Evolutionary conservation across 2,113 vertebrate genomes (phyloP).

Genomic region (Gasterosteus nipponicus): DNA sequence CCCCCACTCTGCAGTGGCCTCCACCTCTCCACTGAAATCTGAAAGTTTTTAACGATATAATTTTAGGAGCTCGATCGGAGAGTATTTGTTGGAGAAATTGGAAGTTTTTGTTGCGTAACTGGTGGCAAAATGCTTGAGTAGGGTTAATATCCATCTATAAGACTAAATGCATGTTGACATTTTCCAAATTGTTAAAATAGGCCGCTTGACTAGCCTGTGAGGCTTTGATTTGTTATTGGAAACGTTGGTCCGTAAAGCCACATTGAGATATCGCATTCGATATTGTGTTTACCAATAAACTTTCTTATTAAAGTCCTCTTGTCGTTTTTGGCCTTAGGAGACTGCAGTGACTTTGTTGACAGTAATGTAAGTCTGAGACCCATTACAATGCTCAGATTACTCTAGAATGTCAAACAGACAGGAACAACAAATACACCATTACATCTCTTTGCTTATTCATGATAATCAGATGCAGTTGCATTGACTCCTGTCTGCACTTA

Average conservation of each 20-base stretch:
- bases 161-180: background rate
- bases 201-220: background rate
- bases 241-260: background rate
- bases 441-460: conserved; percentile 62
- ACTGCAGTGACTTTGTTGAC: conserved; percentile 21
- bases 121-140: conserved; percentile 10
- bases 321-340: conserved; percentile 21
- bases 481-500: conserved; percentile 4
- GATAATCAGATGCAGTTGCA: conserved; percentile 39
- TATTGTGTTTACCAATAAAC: background rate
- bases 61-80: background rate
- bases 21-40: conserved; percentile 29
- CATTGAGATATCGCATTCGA: background rate
- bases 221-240: background rate
- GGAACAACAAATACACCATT: conserved; percentile 48
- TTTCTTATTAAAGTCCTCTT: conserved; percentile 18
- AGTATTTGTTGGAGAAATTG: background rate
- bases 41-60: background rate
- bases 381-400: conserved; percentile 39
- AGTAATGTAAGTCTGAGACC: conserved; percentile 42
- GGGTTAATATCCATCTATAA: background rate
- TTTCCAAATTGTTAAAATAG: background rate
- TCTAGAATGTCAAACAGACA: conserved; percentile 45
- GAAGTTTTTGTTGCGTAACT: background rate
- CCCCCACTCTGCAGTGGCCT: conserved; percentile 27